phyloP scores from a whole-genome alignment of 1,140 invertebrate genomes.

The Drosophila watanabei region DNA sequence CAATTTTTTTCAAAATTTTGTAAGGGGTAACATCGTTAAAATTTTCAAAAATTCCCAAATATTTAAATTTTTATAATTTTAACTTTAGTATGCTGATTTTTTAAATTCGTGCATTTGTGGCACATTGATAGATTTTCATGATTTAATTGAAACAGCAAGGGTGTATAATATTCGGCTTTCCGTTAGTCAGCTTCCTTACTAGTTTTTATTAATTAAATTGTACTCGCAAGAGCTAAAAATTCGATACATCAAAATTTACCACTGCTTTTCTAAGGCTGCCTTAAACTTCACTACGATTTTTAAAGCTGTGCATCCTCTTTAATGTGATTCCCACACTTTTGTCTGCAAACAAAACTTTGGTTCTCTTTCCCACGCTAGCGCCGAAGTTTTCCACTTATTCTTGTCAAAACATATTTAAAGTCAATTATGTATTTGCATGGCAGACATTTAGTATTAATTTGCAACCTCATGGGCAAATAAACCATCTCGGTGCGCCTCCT shows the following conservation, averaged over 20 bases:
- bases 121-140: too few species aligned
- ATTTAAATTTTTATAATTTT: too few species aligned
- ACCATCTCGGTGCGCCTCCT: constrained; percentile 32
- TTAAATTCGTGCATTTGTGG: too few species aligned
- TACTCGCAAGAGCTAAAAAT: too few species aligned
- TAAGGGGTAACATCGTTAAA: too few species aligned
- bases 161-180: too few species aligned
- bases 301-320: neutral
- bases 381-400: constrained; percentile 16
- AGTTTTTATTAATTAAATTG: too few species aligned
- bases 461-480: constrained; percentile 60
- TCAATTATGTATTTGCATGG: constrained; percentile 49
- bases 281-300: neutral
- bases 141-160: too few species aligned
- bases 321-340: constrained; percentile 7
- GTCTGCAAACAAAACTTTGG: neutral
- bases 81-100: too few species aligned
- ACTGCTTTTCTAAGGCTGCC: neutral
- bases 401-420: constrained; percentile 43
- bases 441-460: constrained; percentile 66
- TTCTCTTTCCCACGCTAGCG: neutral
- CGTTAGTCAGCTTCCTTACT: too few species aligned
- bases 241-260: neutral
- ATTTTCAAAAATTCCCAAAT: too few species aligned
- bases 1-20: too few species aligned